These are phyloP conservation scores for Microcaecilia unicolor DNA, from an alignment of 2,797 vertebrate species.

Conservation along the genomic window DNA sequence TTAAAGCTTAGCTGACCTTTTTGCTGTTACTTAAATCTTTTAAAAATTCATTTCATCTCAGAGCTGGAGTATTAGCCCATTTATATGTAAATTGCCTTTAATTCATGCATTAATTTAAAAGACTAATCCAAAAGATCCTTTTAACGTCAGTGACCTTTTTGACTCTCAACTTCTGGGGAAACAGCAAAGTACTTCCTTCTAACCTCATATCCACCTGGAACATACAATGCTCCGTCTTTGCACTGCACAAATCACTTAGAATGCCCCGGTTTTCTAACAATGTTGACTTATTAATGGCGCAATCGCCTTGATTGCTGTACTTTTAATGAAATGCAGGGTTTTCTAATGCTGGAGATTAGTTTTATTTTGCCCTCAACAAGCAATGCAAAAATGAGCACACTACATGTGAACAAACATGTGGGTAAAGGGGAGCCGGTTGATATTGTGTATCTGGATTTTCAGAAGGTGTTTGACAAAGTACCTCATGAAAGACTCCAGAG, in stretches of 20 bases:
- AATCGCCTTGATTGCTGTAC: conserved; percentile 12
- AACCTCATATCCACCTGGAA: conserved; percentile 42
- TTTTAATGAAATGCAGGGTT: not conserved
- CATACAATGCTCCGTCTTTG: conserved; percentile 32
- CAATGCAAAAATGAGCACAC: too few relatives aligned
- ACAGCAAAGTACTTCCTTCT: conserved; percentile 36
- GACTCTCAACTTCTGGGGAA: conserved; percentile 52
- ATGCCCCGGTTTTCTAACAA: conserved; percentile 16
- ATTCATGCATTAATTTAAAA: conserved; percentile 67
- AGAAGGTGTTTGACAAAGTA: too few relatives aligned
- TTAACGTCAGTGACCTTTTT: conserved; percentile 59
- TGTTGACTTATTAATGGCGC: conserved; percentile 30
- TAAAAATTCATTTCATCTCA: conserved; percentile 61
- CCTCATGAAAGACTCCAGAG: too few relatives aligned
- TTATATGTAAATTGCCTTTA: conserved; percentile 71
- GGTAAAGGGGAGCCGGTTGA: too few relatives aligned
- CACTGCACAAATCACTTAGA: conserved; percentile 34
- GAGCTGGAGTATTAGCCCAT: conserved; percentile 55
- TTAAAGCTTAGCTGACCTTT: conserved; percentile 62
- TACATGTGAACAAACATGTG: too few relatives aligned
- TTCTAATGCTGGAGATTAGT: not conserved
- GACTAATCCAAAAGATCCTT: conserved; percentile 58
- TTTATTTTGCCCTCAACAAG: not conserved
- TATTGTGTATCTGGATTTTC: too few relatives aligned
- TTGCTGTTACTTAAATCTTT: conserved; percentile 54